Evolutionary conservation across 2,888 invertebrate genomes (phyloP), one percentile per base, ranked within the genome.

Genomic region (Serrognathus titanus): DNA sequence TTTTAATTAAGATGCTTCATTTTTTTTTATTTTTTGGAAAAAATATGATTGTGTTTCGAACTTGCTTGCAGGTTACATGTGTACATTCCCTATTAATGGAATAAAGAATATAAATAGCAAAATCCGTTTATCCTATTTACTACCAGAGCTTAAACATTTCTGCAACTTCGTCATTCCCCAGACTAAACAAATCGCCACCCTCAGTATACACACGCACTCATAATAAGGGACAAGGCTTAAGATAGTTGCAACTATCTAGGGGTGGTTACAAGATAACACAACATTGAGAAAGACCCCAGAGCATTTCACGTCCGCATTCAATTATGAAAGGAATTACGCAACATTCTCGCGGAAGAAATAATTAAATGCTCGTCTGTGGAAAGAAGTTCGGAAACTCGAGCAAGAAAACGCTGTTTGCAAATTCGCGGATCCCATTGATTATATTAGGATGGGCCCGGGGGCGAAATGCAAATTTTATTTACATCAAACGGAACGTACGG

Each of bases 391-490:
- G n/a, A 45, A 45, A 45, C 24, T 24, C 24, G 12, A 45, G 45
- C 24, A 45, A 10, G 8, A 11, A 20, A 37, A 37, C 12, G 36
- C 16, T 24, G 9, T 37, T 13, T 11, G 36, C 37, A 48, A 48
- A 48, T 36, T 48, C 37, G 38, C 38, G 37, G 38, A 48, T 37
- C 37, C 7, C n/a, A 48, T 48, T 36, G 48, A 48, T 48, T 48
- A 36, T 35, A 37, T 37, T 48, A 10, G 12, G 16, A 2, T 37
- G 37, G 35, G 43, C 12, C 48, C 1, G 13, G 48, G 20, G 48
- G 12, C 38, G 38, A 37, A 8, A 48, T 48, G 48, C 48, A 48
- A 48, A 48, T 48, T 48, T 43, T 48, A 37, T 48, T 48, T 48
- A 48, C 48, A 48, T 48, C 48, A 48, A 37, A 48, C 48, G 37